phyloP scores from a whole-genome alignment of 2,888 invertebrate genomes.

The Rutpela maculata region DNA sequence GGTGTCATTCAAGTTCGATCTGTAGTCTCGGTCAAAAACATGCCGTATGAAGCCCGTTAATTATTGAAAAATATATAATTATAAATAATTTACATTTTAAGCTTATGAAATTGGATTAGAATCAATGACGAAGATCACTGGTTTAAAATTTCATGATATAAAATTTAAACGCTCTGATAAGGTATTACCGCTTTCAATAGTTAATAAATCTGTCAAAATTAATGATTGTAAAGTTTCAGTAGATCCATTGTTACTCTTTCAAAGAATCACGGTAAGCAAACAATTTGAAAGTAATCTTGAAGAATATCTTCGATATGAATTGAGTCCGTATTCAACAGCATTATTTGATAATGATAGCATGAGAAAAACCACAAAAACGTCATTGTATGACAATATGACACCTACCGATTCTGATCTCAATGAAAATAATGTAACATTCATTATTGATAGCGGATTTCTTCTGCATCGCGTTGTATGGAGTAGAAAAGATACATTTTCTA shows the following conservation, averaged over 20 bases:
- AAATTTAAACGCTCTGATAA: too few species aligned
- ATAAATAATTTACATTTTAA: too few species aligned
- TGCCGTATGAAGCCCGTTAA: too few species aligned
- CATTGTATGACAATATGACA: neutral
- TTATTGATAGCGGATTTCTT: neutral
- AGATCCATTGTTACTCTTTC: too few species aligned
- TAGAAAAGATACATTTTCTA: neutral
- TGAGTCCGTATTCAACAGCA: neutral
- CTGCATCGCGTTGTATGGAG: neutral
- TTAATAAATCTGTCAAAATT: constrained; percentile 61
- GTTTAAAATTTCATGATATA: too few species aligned
- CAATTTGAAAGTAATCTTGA: constrained; percentile 27
- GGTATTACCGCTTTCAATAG: constrained; percentile 58
- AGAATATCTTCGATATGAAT: constrained; percentile 52
- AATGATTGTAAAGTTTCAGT: too few species aligned
- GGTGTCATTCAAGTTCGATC: too few species aligned
- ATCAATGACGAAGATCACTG: too few species aligned
- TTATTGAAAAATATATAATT: too few species aligned
- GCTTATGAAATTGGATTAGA: too few species aligned
- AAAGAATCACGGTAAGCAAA: constrained; percentile 15
- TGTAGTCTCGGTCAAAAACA: too few species aligned
- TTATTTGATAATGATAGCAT: neutral
- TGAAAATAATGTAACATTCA: neutral
- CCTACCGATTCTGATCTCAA: too few species aligned
- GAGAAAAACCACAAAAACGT: neutral